Evolutionary conservation across 2,113 vertebrate genomes (phyloP), one percentile per base, ranked within the genome.

Genomic region (Phaetusa simplex): DNA sequence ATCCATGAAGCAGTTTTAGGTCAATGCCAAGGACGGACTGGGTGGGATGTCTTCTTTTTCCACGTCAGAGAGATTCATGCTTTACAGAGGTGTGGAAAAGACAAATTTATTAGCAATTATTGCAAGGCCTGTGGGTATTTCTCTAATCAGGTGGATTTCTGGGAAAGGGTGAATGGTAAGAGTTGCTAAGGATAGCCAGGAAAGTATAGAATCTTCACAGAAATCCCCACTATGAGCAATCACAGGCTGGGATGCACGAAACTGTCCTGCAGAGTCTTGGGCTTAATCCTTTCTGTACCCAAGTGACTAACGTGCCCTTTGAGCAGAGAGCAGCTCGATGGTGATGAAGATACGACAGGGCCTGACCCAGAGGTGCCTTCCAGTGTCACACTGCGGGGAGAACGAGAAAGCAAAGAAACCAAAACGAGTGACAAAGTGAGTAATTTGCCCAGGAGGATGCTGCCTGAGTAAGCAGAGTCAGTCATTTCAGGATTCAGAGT

Each of bases 391-490:
- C n/a, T 55, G 58, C 42, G 40, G 73, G 69, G 73, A 65, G 74
- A 62, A 53, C 0, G 1, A 47, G n/a, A 52, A 50, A 81, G 80
- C 56, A 53, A 59, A 97, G 91, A 45, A 94, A 89, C 14, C 53
- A 55, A 80, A 58, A 55, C 6, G 8, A 78, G 71, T 19, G 52
- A 50, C 59, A 50, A 2, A 86, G 93, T 92, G 94, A 93, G 72
- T 70, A 76, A 82, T 11, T 7, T 26, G 76, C 79, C 74, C 88
- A 70, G 59, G 80, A 69, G 58, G 70, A 56, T 49, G 92, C 36
- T 69, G 88, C 69, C 58, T 90, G 83, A 84, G 82, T 92, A 86
- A 90, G 90, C 87, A 77, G 65, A 45, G 66, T 47, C 94, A 96
- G 94, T 91, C 92, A 95, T 88, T 92, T 50, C 89, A 43, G 83